A percentile compares a stretch with the other conserved stretches of the same genome.
These are phyloP conservation scores for Rotaria magnacalcarata DNA, from an alignment of 2,888 invertebrate genomes.

Conservation along the genomic window DNA sequence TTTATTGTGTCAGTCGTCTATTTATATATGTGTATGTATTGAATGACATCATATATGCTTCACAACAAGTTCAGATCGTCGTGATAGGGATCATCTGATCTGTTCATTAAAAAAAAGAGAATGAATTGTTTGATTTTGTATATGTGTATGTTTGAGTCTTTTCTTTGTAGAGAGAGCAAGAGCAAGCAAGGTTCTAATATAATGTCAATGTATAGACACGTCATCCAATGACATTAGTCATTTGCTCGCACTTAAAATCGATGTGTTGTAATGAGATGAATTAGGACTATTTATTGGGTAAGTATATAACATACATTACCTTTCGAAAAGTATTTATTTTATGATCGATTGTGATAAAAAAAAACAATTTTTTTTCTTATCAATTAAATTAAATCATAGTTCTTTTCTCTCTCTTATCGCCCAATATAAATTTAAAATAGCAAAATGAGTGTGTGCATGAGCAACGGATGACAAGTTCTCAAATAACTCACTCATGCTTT, in stretches of 20 bases:
- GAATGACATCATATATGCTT: neutral
- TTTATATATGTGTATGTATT: neutral
- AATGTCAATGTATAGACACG: conserved; percentile 26
- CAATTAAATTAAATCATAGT: too few species aligned
- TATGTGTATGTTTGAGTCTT: neutral
- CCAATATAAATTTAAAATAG: neutral
- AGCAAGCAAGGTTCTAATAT: conserved; percentile 16
- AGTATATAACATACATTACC: neutral
- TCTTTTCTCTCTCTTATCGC: neutral
- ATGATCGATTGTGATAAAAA: neutral
- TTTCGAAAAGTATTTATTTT: neutral
- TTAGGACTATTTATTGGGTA: neutral
- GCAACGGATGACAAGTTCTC: conserved; percentile 38
- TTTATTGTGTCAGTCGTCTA: neutral
- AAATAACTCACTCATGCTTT: conserved; percentile 7
- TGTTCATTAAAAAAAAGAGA: neutral
- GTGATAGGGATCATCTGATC: neutral
- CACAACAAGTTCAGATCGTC: neutral
- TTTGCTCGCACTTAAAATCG: conserved; percentile 1
- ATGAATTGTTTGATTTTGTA: conserved; percentile 7
- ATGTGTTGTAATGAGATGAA: conserved; percentile 1
- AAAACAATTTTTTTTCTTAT: neutral
- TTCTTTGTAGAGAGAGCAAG: neutral
- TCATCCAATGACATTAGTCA: neutral
- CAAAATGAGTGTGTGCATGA: neutral